These are phyloP conservation scores for Heterodera filipjevi DNA, from an alignment of 2,888 invertebrate species.

Conservation along the genomic window DNA sequence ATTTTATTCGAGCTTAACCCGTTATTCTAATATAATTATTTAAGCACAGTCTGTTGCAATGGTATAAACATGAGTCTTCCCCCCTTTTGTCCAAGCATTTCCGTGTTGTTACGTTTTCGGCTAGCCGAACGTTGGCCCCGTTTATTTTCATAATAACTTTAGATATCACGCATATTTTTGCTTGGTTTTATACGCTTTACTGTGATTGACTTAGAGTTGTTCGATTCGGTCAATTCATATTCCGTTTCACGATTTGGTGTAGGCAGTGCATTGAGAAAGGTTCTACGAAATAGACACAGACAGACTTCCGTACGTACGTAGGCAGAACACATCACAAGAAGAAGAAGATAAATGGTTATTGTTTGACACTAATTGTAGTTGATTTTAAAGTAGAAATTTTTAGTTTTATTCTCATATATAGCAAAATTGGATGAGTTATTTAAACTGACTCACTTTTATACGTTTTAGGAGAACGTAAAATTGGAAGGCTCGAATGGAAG, in stretches of 20 bases:
- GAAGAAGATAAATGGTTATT: conserved; percentile 6
- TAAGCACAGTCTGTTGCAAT: neutral
- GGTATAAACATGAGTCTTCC: neutral
- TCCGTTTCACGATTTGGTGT: neutral
- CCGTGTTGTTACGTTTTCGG: neutral
- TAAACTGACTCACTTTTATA: neutral
- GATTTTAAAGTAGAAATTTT: neutral
- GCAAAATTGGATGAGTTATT: neutral
- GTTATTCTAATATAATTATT: neutral
- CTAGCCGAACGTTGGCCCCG: neutral
- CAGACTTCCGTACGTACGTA: conserved; percentile 2
- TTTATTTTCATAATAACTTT: neutral
- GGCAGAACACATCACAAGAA: conserved; percentile 2
- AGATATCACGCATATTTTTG: neutral
- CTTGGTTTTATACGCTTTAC: neutral
- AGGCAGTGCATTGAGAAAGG: conserved; percentile 2
- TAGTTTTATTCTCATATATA: neutral
- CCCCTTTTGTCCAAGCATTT: neutral
- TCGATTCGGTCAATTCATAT: neutral
- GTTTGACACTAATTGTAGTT: neutral
- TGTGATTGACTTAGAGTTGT: neutral
- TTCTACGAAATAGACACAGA: conserved; percentile 4
- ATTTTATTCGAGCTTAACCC: neutral
- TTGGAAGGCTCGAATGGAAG: neutral
- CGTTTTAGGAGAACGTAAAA: neutral